phyloP scores from a whole-genome alignment of 2,797 vertebrate genomes.

The Myripristis jacobus region DNA sequence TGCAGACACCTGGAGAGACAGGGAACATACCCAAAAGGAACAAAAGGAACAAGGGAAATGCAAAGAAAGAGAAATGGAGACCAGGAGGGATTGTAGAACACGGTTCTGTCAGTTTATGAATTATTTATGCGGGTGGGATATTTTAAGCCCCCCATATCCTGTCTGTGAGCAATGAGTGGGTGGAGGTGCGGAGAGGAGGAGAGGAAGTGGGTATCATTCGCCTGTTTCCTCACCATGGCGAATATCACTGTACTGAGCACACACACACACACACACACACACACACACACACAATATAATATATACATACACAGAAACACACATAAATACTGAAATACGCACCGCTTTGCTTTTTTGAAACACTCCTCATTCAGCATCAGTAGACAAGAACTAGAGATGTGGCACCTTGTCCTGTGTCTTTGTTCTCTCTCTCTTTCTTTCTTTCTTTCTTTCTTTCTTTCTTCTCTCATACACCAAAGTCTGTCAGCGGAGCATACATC shows the following conservation, averaged over 20 bases:
- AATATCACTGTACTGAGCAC: constrained; percentile 16
- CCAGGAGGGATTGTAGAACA: constrained; percentile 25
- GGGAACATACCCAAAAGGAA: not conserved
- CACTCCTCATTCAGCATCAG: not conserved
- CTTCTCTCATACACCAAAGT: not conserved
- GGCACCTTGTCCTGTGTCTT: not conserved
- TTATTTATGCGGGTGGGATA: constrained; percentile 75
- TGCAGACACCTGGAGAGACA: constrained; percentile 14
- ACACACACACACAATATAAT: constrained; percentile 2
- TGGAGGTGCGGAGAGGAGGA: constrained; percentile 30
- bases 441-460: constrained; percentile 1
- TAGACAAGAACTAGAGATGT: not conserved
- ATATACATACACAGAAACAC: constrained; percentile 6
- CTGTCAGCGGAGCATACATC: not conserved
- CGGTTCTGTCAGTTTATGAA: constrained; percentile 64
- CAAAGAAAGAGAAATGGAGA: constrained; percentile 31
- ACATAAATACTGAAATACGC: constrained; percentile 7
- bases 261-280: constrained; percentile 11
- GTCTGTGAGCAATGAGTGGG: constrained; percentile 64
- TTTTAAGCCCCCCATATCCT: constrained; percentile 75
- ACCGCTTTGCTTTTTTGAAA: not conserved
- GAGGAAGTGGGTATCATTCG: constrained; percentile 46
- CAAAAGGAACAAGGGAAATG: not conserved
- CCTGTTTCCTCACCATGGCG: constrained; percentile 5
- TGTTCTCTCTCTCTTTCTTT: not conserved